These are phyloP conservation scores for Candidula unifasciata DNA, from an alignment of 2,888 invertebrate genomes.

Conservation along the genomic window DNA sequence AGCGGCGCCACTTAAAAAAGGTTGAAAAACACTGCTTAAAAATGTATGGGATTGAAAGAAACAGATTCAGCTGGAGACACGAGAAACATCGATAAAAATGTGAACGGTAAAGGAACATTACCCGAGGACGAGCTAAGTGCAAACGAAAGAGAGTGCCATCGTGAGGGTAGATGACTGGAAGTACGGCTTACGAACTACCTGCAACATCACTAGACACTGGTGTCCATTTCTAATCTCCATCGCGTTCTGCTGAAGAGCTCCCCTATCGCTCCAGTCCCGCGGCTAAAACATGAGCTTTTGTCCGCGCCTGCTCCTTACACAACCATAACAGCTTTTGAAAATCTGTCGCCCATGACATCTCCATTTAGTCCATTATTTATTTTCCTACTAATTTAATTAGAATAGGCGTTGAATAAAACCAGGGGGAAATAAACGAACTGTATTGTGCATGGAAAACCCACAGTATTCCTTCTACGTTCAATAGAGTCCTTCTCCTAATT, in stretches of 20 bases:
- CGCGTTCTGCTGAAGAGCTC: constrained; percentile 42
- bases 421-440: constrained; percentile 30
- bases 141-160: neutral
- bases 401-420: constrained; percentile 24
- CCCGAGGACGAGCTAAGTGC: neutral
- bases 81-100: no score
- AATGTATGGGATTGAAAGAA: no score
- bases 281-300: constrained; percentile 53
- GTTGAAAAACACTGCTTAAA: no score
- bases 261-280: constrained; percentile 28
- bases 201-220: constrained; percentile 47
- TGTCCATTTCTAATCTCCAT: constrained; percentile 52
- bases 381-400: constrained; percentile 59
- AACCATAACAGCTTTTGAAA: constrained; percentile 53
- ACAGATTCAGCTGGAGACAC: no score
- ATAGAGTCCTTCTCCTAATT: neutral
- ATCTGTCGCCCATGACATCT: constrained; percentile 53
- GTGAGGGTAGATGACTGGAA: neutral
- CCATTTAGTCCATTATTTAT: constrained; percentile 55
- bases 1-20: no score
- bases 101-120: neutral
- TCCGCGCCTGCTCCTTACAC: constrained; percentile 41
- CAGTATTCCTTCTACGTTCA: neutral
- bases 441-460: constrained; percentile 16
- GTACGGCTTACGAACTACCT: constrained; percentile 27